Base-by-base conservation (phyloP, 37 sponge, comb jelly and placozoan species). In the Cliona cf. orientalis region DNA sequence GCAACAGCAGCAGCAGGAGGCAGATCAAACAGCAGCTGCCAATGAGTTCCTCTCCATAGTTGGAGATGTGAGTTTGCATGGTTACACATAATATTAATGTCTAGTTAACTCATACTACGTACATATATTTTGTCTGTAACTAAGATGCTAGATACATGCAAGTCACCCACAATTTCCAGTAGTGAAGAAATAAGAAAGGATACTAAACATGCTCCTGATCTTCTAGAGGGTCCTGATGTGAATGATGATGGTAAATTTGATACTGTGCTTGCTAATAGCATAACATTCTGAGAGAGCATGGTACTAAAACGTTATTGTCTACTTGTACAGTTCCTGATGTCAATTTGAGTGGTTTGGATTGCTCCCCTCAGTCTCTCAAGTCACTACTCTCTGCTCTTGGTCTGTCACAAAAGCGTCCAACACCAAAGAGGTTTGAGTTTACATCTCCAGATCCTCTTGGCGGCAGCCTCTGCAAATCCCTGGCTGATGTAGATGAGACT, bases 301-400 rank as follows among this genome's bases (percentile, higher is more conserved):
- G 12, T n/a, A 61, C 29, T 67, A 7, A 37, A 67, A 28, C 14
- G 58, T 65, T 46, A 5, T 22, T 45, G 33, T 78, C 26, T 78
- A 19, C n/a, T 3, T 75, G 74, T 76, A 22, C 45, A 89, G 90
- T 84, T 41, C 75, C 70, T 36, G 69, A 89, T 41, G 44, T 84
- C 2, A 78, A 40, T 11, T 23, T 83, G 28, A 38, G 33, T 66
- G 88, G 78, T 53, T 37, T 80, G 38, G 81, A 72, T 55, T 66
- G 62, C 22, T 65, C 69, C 11, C 46, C 60, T 23, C 46, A 83
- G 35, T 76, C 79, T 31, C 44, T 80, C 35, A 53, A 58, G 62
- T 61, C 80, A 0, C 75, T 90, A 0, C 58, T 84, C 5, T 72
- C 85, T 55, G 90, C 90, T 29, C 90, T 90, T 2, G 85, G 80